These are phyloP conservation scores for Bombyx mori DNA, from an alignment of 1,140 invertebrate genomes.

Conservation along the genomic window ASM3026992v2 NC_085124.1:9220001-9220500, in stretches of 20 bases:
- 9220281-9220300: conserved; percentile 52
- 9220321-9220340: not conserved
- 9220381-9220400: too few relatives aligned
- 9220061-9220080: too few relatives aligned
- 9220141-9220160: conserved; percentile 33
- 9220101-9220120: not conserved
- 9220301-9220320: conserved; percentile 31
- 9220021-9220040: too few relatives aligned
- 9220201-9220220: conserved; percentile 29
- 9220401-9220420: too few relatives aligned
- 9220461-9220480: too few relatives aligned
- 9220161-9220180: conserved; percentile 63
- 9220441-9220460: too few relatives aligned
- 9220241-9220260: conserved; percentile 47
- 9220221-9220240: conserved; percentile 39
- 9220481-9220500: too few relatives aligned
- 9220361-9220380: too few relatives aligned
- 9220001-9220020: too few relatives aligned
- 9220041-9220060: too few relatives aligned
- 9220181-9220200: conserved; percentile 54
- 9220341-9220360: too few relatives aligned
- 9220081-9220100: not conserved
- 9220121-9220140: conserved; percentile 4
- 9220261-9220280: conserved; percentile 55
- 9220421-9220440: too few relatives aligned